Conservation (phyloP, 2,113 vertebrate genomes). For the Tympanuchus pallidicinctus region DNA sequence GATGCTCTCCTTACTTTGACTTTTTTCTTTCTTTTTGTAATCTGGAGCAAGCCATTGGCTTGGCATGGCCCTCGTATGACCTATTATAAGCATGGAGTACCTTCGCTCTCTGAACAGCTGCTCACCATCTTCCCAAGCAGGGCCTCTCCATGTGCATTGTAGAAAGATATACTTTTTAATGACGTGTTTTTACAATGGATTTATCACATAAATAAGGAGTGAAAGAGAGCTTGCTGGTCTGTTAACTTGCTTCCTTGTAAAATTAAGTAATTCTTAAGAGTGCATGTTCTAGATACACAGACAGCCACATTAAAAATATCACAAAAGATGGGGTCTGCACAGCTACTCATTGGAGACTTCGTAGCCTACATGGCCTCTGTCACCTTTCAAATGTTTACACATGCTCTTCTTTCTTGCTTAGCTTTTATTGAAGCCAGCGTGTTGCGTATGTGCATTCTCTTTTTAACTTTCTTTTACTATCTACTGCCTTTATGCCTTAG, state of each 20-base stretch:
- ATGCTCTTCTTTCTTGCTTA: not conserved
- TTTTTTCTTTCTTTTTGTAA: not conserved
- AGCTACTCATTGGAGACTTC: not conserved
- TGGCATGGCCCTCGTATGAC: not conserved
- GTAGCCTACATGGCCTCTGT: not conserved
- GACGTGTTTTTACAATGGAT: constrained; percentile 22
- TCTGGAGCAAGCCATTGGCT: not conserved
- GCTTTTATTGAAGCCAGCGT: not conserved
- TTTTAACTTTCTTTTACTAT: not conserved
- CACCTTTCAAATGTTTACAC: constrained; percentile 9
- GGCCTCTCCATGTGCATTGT: not conserved
- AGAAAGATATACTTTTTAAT: not conserved
- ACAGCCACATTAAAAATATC: not conserved
- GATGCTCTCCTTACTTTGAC: constrained; percentile 19
- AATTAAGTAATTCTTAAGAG: constrained; percentile 23
- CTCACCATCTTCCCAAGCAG: not conserved
- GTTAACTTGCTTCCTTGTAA: constrained; percentile 27
- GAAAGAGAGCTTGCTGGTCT: constrained; percentile 25
- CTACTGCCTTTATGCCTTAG: not conserved
- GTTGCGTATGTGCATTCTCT: not conserved
- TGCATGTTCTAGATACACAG: constrained; percentile 19
- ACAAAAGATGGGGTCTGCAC: not conserved
- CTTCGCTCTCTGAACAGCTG: constrained; percentile 12
- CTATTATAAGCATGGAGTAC: not conserved
- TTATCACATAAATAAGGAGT: constrained; percentile 40